Conservation (phyloP, 2,113 vertebrate species). For the Canis aureus region DNA sequence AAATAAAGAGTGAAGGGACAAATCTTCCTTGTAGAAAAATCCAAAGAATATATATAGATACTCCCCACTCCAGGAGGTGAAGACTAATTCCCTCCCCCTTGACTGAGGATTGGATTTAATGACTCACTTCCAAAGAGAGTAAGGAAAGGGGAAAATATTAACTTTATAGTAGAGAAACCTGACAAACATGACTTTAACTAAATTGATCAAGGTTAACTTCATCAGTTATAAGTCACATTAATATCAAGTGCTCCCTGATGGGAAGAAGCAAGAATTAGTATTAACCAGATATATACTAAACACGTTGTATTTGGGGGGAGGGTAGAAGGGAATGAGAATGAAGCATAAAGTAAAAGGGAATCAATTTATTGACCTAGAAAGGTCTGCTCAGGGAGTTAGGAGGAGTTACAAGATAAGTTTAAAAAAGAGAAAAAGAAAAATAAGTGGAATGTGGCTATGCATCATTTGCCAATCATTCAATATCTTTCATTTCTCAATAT, state of each 20-base stretch:
- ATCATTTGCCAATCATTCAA: slow-evolving; percentile 49
- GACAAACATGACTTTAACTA: neutral
- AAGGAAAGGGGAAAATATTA: neutral
- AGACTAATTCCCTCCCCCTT: neutral
- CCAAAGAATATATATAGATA: neutral
- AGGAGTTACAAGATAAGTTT: neutral
- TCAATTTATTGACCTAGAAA: neutral
- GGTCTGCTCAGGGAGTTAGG: neutral
- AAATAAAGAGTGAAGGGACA: neutral
- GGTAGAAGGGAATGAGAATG: neutral
- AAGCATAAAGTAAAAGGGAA: neutral
- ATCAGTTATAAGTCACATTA: neutral
- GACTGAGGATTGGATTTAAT: neutral
- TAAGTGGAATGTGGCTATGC: slow-evolving; percentile 1
- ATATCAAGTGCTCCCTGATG: neutral
- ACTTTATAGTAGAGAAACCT: neutral
- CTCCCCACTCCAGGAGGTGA: too few species aligned
- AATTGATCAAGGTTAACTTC: neutral
- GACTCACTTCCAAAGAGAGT: neutral
- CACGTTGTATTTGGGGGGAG: neutral
- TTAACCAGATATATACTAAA: neutral
- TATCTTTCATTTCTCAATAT: slow-evolving; percentile 56
- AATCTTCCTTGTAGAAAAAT: neutral
- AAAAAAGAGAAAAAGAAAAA: neutral
- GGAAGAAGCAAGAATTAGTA: neutral